phyloP scores from a whole-genome alignment of 2,113 vertebrate species.

The Leucosticte australis region DNA sequence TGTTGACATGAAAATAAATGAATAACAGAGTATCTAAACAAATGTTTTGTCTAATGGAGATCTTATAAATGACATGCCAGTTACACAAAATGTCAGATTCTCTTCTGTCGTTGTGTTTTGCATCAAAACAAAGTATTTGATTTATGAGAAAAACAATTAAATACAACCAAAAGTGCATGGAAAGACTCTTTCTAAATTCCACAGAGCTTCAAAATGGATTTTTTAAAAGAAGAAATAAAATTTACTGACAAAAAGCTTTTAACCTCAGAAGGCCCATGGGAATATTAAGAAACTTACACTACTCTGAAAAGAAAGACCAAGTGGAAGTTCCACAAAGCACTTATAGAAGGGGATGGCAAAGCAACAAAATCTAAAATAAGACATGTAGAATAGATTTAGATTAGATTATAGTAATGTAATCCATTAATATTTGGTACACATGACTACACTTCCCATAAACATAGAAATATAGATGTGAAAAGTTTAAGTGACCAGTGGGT shows the following conservation, averaged over 20 bases:
- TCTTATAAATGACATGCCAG: conserved; percentile 47
- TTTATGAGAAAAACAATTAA: conserved; percentile 61
- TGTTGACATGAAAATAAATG: conserved; percentile 66
- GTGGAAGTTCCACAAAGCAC: not conserved
- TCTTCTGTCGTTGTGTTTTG: conserved; percentile 37
- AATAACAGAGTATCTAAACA: conserved; percentile 64
- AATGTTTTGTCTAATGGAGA: conserved; percentile 64
- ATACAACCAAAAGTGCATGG: conserved; percentile 27
- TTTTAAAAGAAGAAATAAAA: conserved; percentile 34
- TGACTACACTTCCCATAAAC: not conserved
- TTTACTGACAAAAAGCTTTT: not conserved
- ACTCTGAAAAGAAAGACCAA: not conserved
- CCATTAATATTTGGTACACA: not conserved
- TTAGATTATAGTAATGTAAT: not conserved
- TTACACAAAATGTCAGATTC: conserved; percentile 57
- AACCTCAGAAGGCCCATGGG: not conserved
- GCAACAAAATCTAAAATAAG: not conserved
- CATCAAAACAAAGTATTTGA: conserved; percentile 58
- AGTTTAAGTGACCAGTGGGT: not conserved
- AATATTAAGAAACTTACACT: not conserved
- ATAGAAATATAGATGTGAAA: not conserved
- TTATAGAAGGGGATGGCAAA: not conserved
- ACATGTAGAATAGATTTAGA: not conserved
- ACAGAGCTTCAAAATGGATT: conserved; percentile 12
- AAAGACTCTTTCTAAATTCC: conserved; percentile 44